phyloP scores from a whole-genome alignment of 2,888 invertebrate species.

The Prostheceraeus crozeri region DNA sequence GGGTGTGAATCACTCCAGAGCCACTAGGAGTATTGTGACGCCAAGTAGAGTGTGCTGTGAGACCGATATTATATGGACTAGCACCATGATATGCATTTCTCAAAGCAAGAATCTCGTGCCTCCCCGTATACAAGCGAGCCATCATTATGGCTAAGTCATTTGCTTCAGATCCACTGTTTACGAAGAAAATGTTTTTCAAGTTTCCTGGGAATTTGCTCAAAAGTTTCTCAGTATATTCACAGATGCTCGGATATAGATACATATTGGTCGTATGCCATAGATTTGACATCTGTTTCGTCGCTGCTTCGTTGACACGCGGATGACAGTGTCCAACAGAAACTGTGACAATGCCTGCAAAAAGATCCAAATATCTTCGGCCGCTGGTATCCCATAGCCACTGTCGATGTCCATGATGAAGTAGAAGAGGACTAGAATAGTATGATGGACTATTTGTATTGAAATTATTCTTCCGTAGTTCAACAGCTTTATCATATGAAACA shows the following conservation, averaged over 20 bases:
- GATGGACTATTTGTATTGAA: too few species aligned
- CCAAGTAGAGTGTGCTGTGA: slow-evolving; percentile 72
- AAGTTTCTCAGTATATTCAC: slow-evolving; percentile 79
- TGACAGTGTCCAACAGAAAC: slow-evolving; percentile 95
- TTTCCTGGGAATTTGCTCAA: slow-evolving; percentile 73
- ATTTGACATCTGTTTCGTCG: slow-evolving; percentile 69
- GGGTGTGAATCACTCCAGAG: slow-evolving; percentile 67
- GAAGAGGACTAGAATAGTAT: slow-evolving; percentile 74
- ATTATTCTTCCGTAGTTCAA: too few species aligned
- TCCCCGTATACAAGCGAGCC: slow-evolving; percentile 75
- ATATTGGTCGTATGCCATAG: slow-evolving; percentile 87
- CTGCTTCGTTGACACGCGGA: slow-evolving; percentile 73
- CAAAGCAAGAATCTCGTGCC: slow-evolving; percentile 74
- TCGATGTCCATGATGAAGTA: slow-evolving; percentile 74
- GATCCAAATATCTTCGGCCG: slow-evolving; percentile 79
- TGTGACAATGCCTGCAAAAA: slow-evolving; percentile 92
- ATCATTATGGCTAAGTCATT: slow-evolving; percentile 85
- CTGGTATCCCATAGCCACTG: slow-evolving; percentile 83
- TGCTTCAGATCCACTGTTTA: slow-evolving; percentile 93
- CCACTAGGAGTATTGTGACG: slow-evolving; percentile 67
- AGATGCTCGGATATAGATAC: slow-evolving; percentile 78
- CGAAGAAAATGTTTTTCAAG: slow-evolving; percentile 80
- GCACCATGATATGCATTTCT: slow-evolving; percentile 86
- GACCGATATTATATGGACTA: slow-evolving; percentile 73
- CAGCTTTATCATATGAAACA: too few species aligned